Conservation (phyloP, 2,888 invertebrate genomes). For the Drosophila ezoana region DNA sequence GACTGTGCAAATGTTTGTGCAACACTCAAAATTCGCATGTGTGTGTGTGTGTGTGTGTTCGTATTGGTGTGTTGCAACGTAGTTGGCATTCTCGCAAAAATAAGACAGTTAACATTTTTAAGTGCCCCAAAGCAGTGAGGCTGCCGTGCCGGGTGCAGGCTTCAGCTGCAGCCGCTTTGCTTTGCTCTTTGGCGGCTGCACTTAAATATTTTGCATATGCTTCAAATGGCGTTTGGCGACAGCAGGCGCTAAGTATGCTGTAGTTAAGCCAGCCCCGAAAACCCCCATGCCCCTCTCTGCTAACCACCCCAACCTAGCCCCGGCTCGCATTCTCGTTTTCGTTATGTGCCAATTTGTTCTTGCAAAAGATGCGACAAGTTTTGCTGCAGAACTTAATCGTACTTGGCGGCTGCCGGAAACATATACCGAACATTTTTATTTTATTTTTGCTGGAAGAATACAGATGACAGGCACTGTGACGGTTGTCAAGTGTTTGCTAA, state of each 20-base stretch:
- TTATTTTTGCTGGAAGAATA: constrained; percentile 20
- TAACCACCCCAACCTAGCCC: background rate
- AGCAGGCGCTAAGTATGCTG: constrained; percentile 59
- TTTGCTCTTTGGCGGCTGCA: constrained; percentile 75
- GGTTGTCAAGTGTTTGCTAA: constrained; percentile 28
- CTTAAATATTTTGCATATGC: constrained; percentile 79
- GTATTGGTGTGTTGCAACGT: constrained; percentile 28
- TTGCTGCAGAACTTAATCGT: constrained; percentile 24
- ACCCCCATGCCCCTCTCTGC: background rate
- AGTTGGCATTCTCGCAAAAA: constrained; percentile 50
- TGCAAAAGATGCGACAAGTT: constrained; percentile 40
- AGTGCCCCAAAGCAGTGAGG: constrained; percentile 53
- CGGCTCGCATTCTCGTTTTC: background rate
- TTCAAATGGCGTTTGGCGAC: constrained; percentile 62
- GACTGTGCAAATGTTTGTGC: constrained; percentile 75
- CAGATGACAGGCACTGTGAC: constrained; percentile 21
- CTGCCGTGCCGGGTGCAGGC: background rate
- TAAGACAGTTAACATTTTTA: constrained; percentile 74
- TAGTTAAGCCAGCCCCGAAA: constrained; percentile 28
- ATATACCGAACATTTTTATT: background rate
- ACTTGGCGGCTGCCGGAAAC: constrained; percentile 13
- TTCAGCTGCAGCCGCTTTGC: constrained; percentile 57
- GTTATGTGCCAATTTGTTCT: constrained; percentile 45
- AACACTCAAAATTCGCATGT: constrained; percentile 61
- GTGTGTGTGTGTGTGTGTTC: constrained; percentile 18